These are phyloP conservation scores for Geodia barretti DNA, from an alignment of 37 sponge, comb jelly and placozoan species.

Conservation along the genomic window DNA sequence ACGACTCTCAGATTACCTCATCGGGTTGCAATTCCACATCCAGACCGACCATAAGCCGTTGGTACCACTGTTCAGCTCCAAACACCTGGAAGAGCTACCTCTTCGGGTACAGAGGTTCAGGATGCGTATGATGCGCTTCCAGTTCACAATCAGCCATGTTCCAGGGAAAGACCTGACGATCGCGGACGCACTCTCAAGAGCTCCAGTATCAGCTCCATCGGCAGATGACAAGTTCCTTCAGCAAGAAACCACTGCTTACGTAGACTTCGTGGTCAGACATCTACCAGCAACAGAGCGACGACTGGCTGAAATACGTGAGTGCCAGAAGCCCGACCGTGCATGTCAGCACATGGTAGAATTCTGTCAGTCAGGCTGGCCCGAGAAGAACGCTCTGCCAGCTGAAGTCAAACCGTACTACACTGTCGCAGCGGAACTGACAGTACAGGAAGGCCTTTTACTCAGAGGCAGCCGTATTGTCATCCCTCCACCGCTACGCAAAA, in stretches of 20 bases:
- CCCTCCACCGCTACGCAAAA: not conserved
- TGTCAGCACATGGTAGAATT: conserved; percentile 20
- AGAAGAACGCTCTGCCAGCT: conserved; percentile 12
- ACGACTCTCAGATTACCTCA: not conserved
- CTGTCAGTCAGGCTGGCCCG: conserved; percentile 28
- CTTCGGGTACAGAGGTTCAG: conserved; percentile 49
- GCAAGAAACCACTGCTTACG: not conserved
- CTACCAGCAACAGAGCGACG: conserved; percentile 36
- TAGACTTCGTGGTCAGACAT: not conserved
- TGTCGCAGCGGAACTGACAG: conserved; percentile 17
- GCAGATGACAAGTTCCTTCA: not conserved
- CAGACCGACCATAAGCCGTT: conserved; percentile 68
- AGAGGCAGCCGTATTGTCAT: conserved; percentile 26
- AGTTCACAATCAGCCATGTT: conserved; percentile 54
- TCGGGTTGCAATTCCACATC: conserved; percentile 36
- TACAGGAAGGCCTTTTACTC: conserved; percentile 17
- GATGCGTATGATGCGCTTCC: conserved; percentile 41
- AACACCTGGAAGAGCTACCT: conserved; percentile 47
- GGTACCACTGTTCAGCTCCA: conserved; percentile 47
- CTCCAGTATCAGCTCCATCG: conserved; percentile 12
- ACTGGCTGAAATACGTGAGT: conserved; percentile 8
- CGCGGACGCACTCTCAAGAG: conserved; percentile 59
- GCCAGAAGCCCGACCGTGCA: conserved; percentile 37
- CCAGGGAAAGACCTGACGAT: conserved; percentile 48
- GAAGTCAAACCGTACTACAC: conserved; percentile 2